phyloP scores from a whole-genome alignment of 1,140 invertebrate species.

The Macrostomum lignano region DNA sequence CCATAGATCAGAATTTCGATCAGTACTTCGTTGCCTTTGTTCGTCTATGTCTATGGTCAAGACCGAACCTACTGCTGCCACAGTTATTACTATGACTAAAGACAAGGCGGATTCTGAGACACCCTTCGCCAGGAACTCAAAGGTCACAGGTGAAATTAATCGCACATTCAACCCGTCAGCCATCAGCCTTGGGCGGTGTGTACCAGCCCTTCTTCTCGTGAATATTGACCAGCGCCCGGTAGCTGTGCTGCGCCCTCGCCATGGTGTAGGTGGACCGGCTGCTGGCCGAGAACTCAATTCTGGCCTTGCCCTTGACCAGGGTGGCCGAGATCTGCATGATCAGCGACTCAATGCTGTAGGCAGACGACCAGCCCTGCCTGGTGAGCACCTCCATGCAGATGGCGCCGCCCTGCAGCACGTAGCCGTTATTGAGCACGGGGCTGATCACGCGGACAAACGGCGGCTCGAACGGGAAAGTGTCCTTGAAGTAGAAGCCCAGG shows the following conservation, averaged over 20 bases:
- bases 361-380: constrained; percentile 95
- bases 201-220: constrained; percentile 77
- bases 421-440: constrained; percentile 79
- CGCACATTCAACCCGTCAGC: too few relatives aligned
- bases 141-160: too few relatives aligned
- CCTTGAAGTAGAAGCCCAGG: constrained; percentile 38
- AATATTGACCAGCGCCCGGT: constrained; percentile 91
- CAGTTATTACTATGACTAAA: too few relatives aligned
- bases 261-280: constrained; percentile 70
- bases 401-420: constrained; percentile 62
- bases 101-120: too few relatives aligned
- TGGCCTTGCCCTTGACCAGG: constrained; percentile 85
- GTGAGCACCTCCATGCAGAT: constrained; percentile 98
- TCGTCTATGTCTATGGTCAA: too few relatives aligned
- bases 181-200: constrained; percentile 40
- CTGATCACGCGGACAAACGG: constrained; percentile 89
- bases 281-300: constrained; percentile 78
- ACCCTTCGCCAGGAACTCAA: too few relatives aligned
- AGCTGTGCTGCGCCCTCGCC: constrained; percentile 83
- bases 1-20: too few relatives aligned
- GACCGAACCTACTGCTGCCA: too few relatives aligned
- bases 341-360: constrained; percentile 89
- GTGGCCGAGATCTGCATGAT: constrained; percentile 97
- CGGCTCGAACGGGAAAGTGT: constrained; percentile 87
- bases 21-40: too few relatives aligned